Percentiles rank a stretch among this genome's conserved stretches.
Conservation (phyloP, 2,797 vertebrate genomes). For the Characodon lateralis region DNA sequence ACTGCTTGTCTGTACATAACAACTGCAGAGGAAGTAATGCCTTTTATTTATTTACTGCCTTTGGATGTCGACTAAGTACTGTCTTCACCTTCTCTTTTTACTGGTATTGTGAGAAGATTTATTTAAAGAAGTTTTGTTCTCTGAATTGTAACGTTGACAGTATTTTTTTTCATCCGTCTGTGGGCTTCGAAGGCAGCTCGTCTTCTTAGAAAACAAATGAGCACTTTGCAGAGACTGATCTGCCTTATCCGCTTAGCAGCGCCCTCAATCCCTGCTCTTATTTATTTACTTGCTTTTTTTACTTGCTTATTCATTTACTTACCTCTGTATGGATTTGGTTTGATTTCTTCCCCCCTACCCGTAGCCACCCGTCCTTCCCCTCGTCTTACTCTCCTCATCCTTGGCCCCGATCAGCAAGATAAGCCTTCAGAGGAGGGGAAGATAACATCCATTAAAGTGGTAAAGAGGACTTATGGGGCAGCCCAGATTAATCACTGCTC, state of each 20-base stretch:
- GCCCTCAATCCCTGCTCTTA: conserved; percentile 70
- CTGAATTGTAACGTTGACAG: conserved; percentile 69
- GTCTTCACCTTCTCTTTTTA: conserved; percentile 30
- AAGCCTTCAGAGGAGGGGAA: conserved; percentile 80
- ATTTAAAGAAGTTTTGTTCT: conserved; percentile 72
- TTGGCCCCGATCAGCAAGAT: conserved; percentile 81
- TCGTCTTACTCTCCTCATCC: conserved; percentile 57
- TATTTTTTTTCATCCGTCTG: conserved; percentile 66
- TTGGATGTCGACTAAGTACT: conserved; percentile 24
- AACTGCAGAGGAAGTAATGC: conserved; percentile 24
- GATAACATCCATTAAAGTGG: conserved; percentile 85
- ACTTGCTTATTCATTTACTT: conserved; percentile 73
- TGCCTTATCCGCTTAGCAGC: conserved; percentile 79
- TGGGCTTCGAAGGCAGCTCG: conserved; percentile 70
- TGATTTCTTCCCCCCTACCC: conserved; percentile 41
- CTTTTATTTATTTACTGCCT: conserved; percentile 13
- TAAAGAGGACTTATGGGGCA: conserved; percentile 83
- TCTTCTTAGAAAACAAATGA: conserved; percentile 83
- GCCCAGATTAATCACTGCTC: conserved; percentile 82
- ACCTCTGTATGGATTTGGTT: conserved; percentile 75
- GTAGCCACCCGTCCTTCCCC: conserved; percentile 12
- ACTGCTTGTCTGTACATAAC: conserved; percentile 11
- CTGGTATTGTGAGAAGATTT: conserved; percentile 39
- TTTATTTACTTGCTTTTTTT: conserved; percentile 78
- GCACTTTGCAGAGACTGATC: conserved; percentile 81